Base-by-base conservation (phyloP, 2,888 invertebrate genomes). In the Brachynemurus nebulosus region DNA sequence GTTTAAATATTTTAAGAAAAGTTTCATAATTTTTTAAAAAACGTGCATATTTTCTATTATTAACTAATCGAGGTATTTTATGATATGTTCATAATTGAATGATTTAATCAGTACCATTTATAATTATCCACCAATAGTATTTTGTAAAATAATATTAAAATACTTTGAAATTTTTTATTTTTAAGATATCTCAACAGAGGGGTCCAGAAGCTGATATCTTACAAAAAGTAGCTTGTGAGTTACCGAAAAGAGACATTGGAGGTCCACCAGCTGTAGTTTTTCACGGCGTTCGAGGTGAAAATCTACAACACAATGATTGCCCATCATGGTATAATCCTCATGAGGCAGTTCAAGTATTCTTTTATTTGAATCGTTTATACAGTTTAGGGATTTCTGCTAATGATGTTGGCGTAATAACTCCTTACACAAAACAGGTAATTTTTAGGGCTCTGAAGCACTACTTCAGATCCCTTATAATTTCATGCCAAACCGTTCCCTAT, bases 311-410 rank as follows among this genome's bases (percentile, higher is more conserved):
- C 47, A 61, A 66, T 1, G 86, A 86, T 54, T 85, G 81, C 46
- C 89, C 89, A 1, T 90, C 90, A 3, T 91, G 89, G 88, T 89
- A 74, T 56, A 96, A 96, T 67, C 79, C 82, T 0, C 76, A 79
- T 49, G 95, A 96, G 68, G 83, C 82, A 1, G 68, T 69, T 1
- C 70, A 70, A 59, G 73, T 78, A 1, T 70, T 78, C 48, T 64
- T 69, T 43, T 82, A 82, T 55, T 58, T 81, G 9, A 67, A 73
- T 51, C 67, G 77, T 52, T 63, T 92, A 2, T 81, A 81, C 51
- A 72, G 76, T 47, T 66, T 69, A 41, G 76, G 76, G 18, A 56
- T 89, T n/a, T 59, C 57, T 1, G 64, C 74, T 1, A 70, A 75
- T 41, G 82, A 89, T 52, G 76, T 96, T 56, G 96, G 95, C 3